Conservation (phyloP, 2,888 invertebrate species). For the Agrilus cyanescens region DNA sequence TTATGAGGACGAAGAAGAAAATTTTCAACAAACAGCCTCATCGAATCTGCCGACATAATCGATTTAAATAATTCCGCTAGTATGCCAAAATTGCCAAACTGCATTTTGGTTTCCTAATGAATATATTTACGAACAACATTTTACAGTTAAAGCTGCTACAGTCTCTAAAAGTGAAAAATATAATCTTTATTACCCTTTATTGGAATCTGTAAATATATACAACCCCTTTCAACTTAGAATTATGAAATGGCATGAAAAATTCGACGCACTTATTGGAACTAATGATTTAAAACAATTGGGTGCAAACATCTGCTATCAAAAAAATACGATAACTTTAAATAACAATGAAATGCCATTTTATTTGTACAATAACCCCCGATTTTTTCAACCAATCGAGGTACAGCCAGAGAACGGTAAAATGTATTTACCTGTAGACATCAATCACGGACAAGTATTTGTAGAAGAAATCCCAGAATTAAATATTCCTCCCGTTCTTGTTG, state of each 20-base stretch:
- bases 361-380: not conserved
- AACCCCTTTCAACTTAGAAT: not conserved
- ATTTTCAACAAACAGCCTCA: too few species aligned
- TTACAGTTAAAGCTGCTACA: not conserved
- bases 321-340: not conserved
- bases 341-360: not conserved
- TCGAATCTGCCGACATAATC: too few species aligned
- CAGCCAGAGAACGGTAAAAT: not conserved
- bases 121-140: not conserved
- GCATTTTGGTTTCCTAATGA: not conserved
- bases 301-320: not conserved
- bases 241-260: slow-evolving; percentile 1
- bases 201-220: not conserved
- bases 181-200: slow-evolving; percentile 2
- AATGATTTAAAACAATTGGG: not conserved
- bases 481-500: too few species aligned
- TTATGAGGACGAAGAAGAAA: too few species aligned
- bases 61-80: not conserved
- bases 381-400: not conserved
- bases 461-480: not conserved
- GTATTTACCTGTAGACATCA: not conserved
- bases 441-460: not conserved
- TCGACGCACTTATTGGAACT: too few species aligned
- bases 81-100: slow-evolving; percentile 1
- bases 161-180: not conserved